These are phyloP conservation scores for Suillia variegata DNA, from an alignment of 2,888 invertebrate species.

Conservation along the genomic window DNA sequence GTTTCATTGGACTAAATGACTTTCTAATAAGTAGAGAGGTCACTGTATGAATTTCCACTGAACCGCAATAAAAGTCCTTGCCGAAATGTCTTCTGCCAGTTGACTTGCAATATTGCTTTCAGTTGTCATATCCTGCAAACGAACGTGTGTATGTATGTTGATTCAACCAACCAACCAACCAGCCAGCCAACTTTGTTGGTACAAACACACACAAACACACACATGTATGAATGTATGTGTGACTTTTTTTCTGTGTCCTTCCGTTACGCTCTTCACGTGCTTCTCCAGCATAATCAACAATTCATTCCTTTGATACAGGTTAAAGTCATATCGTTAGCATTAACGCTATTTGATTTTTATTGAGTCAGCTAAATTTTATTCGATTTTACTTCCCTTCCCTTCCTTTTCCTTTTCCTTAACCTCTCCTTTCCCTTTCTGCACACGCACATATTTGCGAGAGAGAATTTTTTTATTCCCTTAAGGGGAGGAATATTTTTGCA, in stretches of 20 bases:
- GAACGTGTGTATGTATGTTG: slow-evolving; percentile 42
- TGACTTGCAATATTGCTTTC: slow-evolving; percentile 50
- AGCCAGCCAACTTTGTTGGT: too few species aligned
- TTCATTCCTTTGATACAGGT: slow-evolving; percentile 49
- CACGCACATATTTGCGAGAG: slow-evolving; percentile 19
- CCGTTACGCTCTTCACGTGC: slow-evolving; percentile 32
- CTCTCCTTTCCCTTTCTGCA: slow-evolving; percentile 30
- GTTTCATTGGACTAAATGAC: too few species aligned
- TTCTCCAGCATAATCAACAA: slow-evolving; percentile 50
- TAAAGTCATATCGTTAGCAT: slow-evolving; percentile 60
- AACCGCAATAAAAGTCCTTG: slow-evolving; percentile 30
- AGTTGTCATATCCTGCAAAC: slow-evolving; percentile 50
- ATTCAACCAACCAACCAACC: too few species aligned
- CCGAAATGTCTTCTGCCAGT: slow-evolving; percentile 49
- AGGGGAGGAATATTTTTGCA: slow-evolving; percentile 47
- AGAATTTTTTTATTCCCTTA: slow-evolving; percentile 27
- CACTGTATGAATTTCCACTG: too few species aligned
- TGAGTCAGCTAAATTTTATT: slow-evolving; percentile 61
- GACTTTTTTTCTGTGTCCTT: slow-evolving; percentile 13
- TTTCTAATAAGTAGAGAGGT: too few species aligned
- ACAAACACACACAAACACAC: too few species aligned
- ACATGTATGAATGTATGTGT: too few species aligned
- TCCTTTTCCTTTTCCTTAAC: too few species aligned
- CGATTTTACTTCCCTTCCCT: too few species aligned
- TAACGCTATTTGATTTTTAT: slow-evolving; percentile 62